These are phyloP conservation scores for Sylvietta virens DNA, from an alignment of 2,113 vertebrate species.

Conservation along the genomic window DNA sequence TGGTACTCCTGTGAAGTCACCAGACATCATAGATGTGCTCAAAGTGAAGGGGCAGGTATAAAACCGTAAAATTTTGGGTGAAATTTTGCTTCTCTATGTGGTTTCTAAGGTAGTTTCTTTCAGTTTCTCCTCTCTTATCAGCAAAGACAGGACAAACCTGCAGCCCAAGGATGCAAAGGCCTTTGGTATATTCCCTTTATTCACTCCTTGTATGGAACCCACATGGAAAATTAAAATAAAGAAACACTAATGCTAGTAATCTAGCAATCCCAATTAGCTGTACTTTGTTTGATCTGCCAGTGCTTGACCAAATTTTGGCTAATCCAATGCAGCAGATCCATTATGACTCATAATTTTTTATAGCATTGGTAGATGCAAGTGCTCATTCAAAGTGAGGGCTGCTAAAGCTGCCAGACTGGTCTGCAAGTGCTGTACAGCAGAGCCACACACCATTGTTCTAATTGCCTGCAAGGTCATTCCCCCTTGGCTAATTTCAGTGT, in stretches of 20 bases:
- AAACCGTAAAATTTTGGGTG: fast-evolving
- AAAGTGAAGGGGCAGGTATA: background rate
- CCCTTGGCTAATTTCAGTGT: background rate
- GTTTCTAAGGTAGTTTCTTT: background rate
- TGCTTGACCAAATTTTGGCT: background rate
- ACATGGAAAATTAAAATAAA: background rate
- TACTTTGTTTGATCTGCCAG: background rate
- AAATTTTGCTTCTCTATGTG: background rate
- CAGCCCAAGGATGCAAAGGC: background rate
- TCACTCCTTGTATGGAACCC: background rate
- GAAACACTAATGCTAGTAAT: background rate
- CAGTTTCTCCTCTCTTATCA: background rate
- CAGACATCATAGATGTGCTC: background rate
- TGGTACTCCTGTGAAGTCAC: background rate
- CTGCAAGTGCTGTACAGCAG: background rate
- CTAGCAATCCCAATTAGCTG: background rate
- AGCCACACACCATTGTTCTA: background rate
- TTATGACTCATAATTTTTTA: background rate
- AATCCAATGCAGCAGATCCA: background rate
- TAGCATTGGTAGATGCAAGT: background rate
- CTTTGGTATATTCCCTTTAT: background rate
- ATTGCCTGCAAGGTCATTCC: background rate
- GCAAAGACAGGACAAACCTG: background rate
- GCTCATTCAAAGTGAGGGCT: background rate
- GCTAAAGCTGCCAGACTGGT: background rate